A percentile compares a stretch with the other conserved stretches of the same genome.
phyloP scores from a whole-genome alignment of 2,797 vertebrate genomes.

The Tadarida brasiliensis region DNA sequence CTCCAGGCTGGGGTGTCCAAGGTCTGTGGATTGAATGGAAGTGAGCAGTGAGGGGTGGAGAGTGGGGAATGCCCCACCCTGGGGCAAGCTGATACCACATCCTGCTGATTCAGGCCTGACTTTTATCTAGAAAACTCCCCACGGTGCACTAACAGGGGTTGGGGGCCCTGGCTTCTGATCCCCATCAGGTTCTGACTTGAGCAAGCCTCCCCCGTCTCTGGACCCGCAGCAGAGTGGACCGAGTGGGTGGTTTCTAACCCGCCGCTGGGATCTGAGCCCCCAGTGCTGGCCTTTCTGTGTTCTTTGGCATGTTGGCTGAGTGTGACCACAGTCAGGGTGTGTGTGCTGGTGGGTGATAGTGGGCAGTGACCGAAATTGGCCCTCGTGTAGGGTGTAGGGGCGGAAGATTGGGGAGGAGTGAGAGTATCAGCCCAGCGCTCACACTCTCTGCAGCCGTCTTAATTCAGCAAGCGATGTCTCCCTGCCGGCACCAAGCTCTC shows the following conservation, averaged over 20 bases:
- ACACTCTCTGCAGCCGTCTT: fast-evolving
- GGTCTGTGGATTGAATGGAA: neutral
- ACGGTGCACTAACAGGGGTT: fast-evolving
- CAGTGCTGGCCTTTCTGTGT: neutral
- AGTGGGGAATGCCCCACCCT: neutral
- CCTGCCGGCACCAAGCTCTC: neutral
- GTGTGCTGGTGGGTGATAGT: fast-evolving
- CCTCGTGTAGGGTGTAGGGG: no score
- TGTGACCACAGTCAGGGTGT: neutral
- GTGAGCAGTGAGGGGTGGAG: neutral
- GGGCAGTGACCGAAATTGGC: fast-evolving
- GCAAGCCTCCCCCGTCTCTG: no score
- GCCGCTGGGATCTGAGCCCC: fast-evolving
- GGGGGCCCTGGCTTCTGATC: neutral
- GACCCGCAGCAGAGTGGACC: neutral
- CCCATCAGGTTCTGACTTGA: fast-evolving
- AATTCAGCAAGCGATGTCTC: fast-evolving
- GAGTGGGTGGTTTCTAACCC: neutral
- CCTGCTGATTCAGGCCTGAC: constrained; percentile 42
- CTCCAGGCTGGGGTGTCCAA: neutral
- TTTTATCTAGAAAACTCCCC: neutral
- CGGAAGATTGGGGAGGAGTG: neutral
- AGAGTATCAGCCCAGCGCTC: fast-evolving
- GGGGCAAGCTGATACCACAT: neutral
- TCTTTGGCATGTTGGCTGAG: neutral